These are phyloP conservation scores for Adelosebastes latens DNA, from an alignment of 2,797 vertebrate species.

Conservation along the genomic window DNA sequence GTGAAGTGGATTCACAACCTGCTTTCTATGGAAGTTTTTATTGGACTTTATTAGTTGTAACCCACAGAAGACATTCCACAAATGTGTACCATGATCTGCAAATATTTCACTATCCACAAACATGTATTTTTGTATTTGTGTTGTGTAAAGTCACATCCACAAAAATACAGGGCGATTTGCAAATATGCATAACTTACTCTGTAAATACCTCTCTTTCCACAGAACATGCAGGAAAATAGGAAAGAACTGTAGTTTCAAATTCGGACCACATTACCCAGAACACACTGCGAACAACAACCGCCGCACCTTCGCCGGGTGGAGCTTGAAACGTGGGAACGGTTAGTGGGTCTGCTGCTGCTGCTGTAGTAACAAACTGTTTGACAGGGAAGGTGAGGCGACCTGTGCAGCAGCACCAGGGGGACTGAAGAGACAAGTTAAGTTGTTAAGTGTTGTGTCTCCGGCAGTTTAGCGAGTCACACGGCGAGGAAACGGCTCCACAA, in stretches of 20 bases:
- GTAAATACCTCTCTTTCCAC: too few species aligned
- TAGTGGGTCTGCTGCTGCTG: constrained; percentile 20
- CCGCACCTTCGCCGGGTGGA: constrained; percentile 79
- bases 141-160: too few species aligned
- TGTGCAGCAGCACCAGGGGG: constrained; percentile 14
- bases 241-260: constrained; percentile 1
- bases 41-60: too few species aligned
- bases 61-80: too few species aligned
- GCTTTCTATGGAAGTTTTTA: too few species aligned
- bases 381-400: constrained; percentile 69
- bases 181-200: too few species aligned
- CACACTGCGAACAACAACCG: constrained; percentile 34
- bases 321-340: constrained; percentile 76
- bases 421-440: constrained; percentile 46
- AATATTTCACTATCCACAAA: too few species aligned
- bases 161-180: too few species aligned
- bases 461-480: constrained; percentile 35
- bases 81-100: too few species aligned
- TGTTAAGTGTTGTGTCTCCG: not conserved
- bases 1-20: too few species aligned
- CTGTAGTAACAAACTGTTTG: constrained; percentile 72
- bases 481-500: constrained; percentile 43
- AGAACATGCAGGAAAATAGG: too few species aligned
- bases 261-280: constrained; percentile 79
- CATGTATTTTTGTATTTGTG: too few species aligned